Evolutionary conservation across 1,140 invertebrate genomes (phyloP).

Genomic region (Paramacrobiotus metropolitanus): DNA sequence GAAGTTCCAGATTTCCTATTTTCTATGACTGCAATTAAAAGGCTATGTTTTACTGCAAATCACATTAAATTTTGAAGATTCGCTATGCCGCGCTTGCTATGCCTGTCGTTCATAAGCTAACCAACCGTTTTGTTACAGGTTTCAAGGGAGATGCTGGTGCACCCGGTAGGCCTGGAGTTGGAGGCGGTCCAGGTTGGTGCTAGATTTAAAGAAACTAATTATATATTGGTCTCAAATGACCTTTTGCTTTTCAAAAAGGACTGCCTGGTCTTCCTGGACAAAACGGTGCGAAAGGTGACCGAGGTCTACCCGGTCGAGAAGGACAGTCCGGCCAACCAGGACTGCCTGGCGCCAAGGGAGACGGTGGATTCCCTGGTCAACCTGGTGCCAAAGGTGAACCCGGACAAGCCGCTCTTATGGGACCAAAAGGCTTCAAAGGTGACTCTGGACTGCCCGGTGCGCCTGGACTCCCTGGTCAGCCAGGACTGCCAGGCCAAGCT

Average conservation of each 20-base stretch:
- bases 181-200: constrained; percentile 13
- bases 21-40: no score
- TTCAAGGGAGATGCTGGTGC: constrained; percentile 17
- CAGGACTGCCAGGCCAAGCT: constrained; percentile 10
- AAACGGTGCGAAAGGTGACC: not conserved
- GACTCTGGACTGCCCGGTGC: constrained; percentile 15
- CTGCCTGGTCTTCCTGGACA: constrained; percentile 4
- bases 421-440: constrained; percentile 10
- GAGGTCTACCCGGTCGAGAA: not conserved
- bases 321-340: constrained; percentile 4
- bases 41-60: no score
- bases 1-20: no score
- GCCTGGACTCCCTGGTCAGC: constrained; percentile 13
- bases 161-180: constrained; percentile 11
- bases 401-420: constrained; percentile 14
- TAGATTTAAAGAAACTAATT: no score
- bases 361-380: constrained; percentile 12
- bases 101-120: no score
- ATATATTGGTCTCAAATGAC: no score
- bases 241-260: no score
- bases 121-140: no score
- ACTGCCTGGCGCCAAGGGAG: constrained; percentile 13
- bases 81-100: no score
- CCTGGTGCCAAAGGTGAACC: constrained; percentile 13
- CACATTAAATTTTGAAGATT: not conserved